A percentile compares a stretch with the other conserved stretches of the same genome.
These are phyloP conservation scores for Perithous albicinctus DNA, from an alignment of 2,888 invertebrate species.

Conservation along the genomic window DNA sequence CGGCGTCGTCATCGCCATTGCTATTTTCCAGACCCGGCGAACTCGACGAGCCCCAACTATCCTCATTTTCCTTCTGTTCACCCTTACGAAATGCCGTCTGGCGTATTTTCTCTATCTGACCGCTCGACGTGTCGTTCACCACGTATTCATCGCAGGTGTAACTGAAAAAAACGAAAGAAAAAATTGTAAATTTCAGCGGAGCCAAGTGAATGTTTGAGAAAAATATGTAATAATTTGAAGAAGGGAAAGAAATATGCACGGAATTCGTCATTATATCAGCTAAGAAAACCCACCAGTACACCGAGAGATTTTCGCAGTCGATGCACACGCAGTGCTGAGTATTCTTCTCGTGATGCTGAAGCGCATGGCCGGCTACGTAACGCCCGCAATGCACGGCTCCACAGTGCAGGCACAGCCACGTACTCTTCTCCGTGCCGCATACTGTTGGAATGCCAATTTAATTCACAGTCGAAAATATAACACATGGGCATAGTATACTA, in stretches of 20 bases:
- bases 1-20: conserved; percentile 81
- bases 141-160: conserved; percentile 93
- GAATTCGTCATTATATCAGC: neutral
- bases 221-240: neutral
- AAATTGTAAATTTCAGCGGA: neutral
- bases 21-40: conserved; percentile 78
- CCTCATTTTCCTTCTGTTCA: conserved; percentile 81
- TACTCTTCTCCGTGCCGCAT: conserved; percentile 88
- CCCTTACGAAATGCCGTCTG: conserved; percentile 80
- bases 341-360: conserved; percentile 88
- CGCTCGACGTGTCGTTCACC: conserved; percentile 88
- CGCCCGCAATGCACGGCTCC: conserved; percentile 91
- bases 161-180: conserved; percentile 85
- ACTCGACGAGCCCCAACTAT: conserved; percentile 80
- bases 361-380: conserved; percentile 91
- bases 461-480: conserved; percentile 26
- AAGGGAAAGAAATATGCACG: neutral
- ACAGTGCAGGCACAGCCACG: conserved; percentile 92
- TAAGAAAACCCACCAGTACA: conserved; percentile 89
- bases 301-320: conserved; percentile 90
- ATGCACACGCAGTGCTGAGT: conserved; percentile 90
- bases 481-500: neutral
- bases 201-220: neutral
- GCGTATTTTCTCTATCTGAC: conserved; percentile 87
- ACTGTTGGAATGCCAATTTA: conserved; percentile 82